A percentile compares a stretch with the other conserved stretches of the same genome.
These are phyloP conservation scores for Marisa cornuarietis DNA, from an alignment of 1,140 invertebrate genomes.

Conservation along the genomic window DNA sequence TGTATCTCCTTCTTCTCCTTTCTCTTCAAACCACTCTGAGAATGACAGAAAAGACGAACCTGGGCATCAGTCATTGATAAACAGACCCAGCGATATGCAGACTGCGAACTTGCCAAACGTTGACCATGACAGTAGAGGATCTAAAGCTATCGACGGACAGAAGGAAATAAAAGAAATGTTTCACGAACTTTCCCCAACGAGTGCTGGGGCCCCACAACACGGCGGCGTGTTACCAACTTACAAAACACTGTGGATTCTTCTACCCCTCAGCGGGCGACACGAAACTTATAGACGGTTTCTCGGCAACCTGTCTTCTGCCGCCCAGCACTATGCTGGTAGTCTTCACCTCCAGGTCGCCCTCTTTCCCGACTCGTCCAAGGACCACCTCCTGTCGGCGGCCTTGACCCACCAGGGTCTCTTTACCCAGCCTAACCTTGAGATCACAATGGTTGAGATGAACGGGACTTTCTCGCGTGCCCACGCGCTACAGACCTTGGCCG, in stretches of 20 bases:
- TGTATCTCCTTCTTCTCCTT: not conserved
- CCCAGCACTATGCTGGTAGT: not conserved
- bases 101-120: too few species aligned
- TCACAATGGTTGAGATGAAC: not conserved
- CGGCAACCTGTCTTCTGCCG: not conserved
- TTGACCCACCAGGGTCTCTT: too few species aligned
- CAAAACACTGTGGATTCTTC: not conserved
- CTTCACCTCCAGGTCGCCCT: slow-evolving; percentile 9
- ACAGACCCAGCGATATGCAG: too few species aligned
- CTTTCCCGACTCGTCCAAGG: not conserved
- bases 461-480: not conserved
- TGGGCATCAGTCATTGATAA: too few species aligned
- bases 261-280: slow-evolving; percentile 11
- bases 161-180: too few species aligned
- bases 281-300: slow-evolving; percentile 4
- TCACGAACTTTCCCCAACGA: too few species aligned
- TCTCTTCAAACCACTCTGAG: too few species aligned
- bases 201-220: too few species aligned
- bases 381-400: not conserved
- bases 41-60: too few species aligned
- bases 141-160: too few species aligned
- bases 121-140: too few species aligned
- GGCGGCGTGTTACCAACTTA: too few species aligned
- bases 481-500: not conserved
- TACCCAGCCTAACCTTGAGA: not conserved